Percentiles rank a stretch among this genome's conserved stretches.
phyloP scores from a whole-genome alignment of 2,797 vertebrate species.

The Ibycter americanus region DNA sequence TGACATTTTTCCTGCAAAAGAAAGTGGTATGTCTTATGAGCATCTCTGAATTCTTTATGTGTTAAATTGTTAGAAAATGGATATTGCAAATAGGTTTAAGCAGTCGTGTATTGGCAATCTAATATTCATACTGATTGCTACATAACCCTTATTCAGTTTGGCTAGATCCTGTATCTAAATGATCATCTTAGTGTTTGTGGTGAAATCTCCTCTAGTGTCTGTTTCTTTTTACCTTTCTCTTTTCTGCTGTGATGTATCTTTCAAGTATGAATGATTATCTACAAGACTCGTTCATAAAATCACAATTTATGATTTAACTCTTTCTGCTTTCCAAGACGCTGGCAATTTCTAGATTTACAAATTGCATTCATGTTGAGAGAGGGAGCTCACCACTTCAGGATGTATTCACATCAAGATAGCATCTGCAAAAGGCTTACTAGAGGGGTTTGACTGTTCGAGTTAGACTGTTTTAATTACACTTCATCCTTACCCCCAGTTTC shows the following conservation, averaged over 20 bases:
- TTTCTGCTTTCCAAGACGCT: background rate
- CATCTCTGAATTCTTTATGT: background rate
- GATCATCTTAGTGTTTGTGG: background rate
- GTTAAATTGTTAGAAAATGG: background rate
- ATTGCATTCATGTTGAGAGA: background rate
- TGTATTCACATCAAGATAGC: background rate
- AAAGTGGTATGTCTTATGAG: background rate
- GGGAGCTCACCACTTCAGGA: background rate
- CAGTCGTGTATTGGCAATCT: background rate
- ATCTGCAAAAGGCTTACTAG: background rate
- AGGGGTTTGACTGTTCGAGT: background rate
- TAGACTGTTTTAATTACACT: background rate
- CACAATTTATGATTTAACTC: background rate
- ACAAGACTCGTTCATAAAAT: background rate
- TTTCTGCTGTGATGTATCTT: background rate
- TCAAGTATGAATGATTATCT: background rate
- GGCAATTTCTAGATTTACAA: background rate
- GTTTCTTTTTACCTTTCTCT: background rate
- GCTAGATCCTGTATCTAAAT: background rate
- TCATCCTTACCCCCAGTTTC: background rate
- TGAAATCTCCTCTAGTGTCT: background rate
- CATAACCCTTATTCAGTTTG: background rate
- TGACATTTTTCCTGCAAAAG: background rate
- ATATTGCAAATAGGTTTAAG: background rate
- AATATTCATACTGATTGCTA: background rate